Evolutionary conservation across 2,888 invertebrate species (phyloP).

Genomic region (Ptilodon capucinus): DNA sequence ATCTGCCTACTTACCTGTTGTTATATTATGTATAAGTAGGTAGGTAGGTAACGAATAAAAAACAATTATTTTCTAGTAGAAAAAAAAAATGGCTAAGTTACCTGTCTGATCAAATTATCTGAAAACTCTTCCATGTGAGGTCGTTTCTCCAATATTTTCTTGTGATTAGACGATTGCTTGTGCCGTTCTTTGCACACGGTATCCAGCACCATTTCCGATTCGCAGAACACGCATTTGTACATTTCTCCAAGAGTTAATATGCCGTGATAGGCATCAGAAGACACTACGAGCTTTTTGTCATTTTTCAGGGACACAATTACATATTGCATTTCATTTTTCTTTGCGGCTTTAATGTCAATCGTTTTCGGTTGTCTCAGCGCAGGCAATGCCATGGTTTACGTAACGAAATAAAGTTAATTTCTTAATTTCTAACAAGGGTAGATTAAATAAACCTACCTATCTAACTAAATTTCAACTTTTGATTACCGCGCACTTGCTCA

Average conservation of each 20-base stretch:
- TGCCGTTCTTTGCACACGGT: slow-evolving; percentile 46
- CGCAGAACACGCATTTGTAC: slow-evolving; percentile 57
- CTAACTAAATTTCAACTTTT: too few species aligned
- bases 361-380: slow-evolving; percentile 49
- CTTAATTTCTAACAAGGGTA: neutral
- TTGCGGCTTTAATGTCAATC: neutral
- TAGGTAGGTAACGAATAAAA: neutral
- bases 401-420: neutral
- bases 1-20: neutral
- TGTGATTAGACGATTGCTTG: slow-evolving; percentile 42
- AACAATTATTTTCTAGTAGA: neutral
- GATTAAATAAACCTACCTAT: too few species aligned
- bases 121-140: slow-evolving; percentile 52
- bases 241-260: slow-evolving; percentile 45
- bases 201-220: slow-evolving; percentile 38
- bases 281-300: slow-evolving; percentile 51
- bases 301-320: slow-evolving; percentile 56
- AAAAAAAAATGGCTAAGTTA: slow-evolving; percentile 16
- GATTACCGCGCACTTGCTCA: too few species aligned
- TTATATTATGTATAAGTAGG: neutral
- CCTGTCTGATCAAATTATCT: slow-evolving; percentile 59
- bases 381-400: slow-evolving; percentile 37
- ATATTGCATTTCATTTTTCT: slow-evolving; percentile 23
- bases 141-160: slow-evolving; percentile 34
- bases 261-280: slow-evolving; percentile 59